phyloP scores from a whole-genome alignment of 1,140 invertebrate genomes.

The Drosophila pseudoananassae region DNA sequence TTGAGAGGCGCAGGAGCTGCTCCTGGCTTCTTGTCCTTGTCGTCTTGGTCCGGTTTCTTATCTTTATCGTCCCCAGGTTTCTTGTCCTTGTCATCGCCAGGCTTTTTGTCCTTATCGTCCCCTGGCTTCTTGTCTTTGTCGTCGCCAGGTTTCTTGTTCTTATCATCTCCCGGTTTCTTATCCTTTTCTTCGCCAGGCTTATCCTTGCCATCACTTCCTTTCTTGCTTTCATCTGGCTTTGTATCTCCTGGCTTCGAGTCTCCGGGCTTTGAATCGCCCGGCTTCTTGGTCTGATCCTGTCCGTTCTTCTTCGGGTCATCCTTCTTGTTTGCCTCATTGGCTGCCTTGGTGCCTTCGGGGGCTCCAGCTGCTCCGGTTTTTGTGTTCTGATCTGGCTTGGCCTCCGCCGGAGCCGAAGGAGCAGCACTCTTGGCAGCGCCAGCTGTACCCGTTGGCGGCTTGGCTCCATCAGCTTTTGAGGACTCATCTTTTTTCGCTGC shows the following conservation, averaged over 20 bases:
- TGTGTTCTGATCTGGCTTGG: slow-evolving; percentile 63
- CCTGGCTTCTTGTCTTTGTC: slow-evolving; percentile 64
- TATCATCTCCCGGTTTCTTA: slow-evolving; percentile 35
- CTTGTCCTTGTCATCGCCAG: slow-evolving; percentile 50
- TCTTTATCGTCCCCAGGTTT: slow-evolving; percentile 62
- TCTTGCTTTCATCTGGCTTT: slow-evolving; percentile 52
- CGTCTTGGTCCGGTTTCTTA: slow-evolving; percentile 43
- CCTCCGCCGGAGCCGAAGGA: slow-evolving; percentile 66
- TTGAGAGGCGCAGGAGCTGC: slow-evolving; percentile 62
- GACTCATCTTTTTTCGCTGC: slow-evolving; percentile 75
- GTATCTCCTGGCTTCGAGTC: slow-evolving; percentile 50
- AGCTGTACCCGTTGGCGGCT: slow-evolving; percentile 27
- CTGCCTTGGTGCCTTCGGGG: slow-evolving; percentile 62
- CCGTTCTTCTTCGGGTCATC: slow-evolving; percentile 70
- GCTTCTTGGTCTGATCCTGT: slow-evolving; percentile 44
- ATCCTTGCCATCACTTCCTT: slow-evolving; percentile 54
- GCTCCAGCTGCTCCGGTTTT: slow-evolving; percentile 36
- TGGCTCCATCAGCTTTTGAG: slow-evolving; percentile 51
- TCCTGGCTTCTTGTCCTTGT: slow-evolving; percentile 45
- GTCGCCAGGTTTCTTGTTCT: slow-evolving; percentile 45
- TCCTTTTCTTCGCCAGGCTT: slow-evolving; percentile 29
- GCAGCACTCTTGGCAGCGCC: slow-evolving; percentile 68
- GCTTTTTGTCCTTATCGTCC: slow-evolving; percentile 47
- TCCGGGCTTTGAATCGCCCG: slow-evolving; percentile 47
- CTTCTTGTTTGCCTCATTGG: slow-evolving; percentile 56